phyloP scores from a whole-genome alignment of 2,113 vertebrate genomes.

The Orcinus orca region DNA sequence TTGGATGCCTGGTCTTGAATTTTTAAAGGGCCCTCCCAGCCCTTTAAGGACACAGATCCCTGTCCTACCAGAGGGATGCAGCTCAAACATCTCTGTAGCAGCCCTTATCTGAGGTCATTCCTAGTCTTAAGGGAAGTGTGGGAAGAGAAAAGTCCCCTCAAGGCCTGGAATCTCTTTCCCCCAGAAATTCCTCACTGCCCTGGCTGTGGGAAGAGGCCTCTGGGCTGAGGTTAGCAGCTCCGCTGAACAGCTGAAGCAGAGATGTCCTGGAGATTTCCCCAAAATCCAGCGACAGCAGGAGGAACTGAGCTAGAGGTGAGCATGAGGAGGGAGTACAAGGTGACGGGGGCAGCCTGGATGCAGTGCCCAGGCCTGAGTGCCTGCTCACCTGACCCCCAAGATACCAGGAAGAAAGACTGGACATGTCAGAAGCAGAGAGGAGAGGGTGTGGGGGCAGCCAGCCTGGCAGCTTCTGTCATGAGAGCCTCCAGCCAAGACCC shows the following conservation, averaged over 20 bases:
- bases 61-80: background rate
- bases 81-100: background rate
- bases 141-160: background rate
- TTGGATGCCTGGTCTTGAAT: background rate
- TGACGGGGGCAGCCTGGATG: no score
- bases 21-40: background rate
- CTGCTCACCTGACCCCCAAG: background rate
- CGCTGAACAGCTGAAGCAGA: conserved; percentile 84
- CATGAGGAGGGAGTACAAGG: background rate
- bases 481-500: background rate
- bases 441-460: background rate
- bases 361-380: background rate
- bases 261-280: conserved; percentile 79
- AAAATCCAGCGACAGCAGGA: conserved; percentile 82
- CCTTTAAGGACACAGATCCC: background rate
- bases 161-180: conserved; percentile 37
- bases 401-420: background rate
- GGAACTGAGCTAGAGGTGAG: conserved; percentile 85
- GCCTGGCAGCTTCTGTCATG: background rate
- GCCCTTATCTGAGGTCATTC: background rate
- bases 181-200: conserved; percentile 88
- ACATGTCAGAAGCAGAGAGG: background rate
- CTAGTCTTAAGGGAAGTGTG: background rate
- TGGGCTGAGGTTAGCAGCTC: conserved; percentile 85
- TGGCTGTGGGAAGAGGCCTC: conserved; percentile 87